Evolutionary conservation across 2,113 vertebrate species (phyloP).

Genomic region (Takifugu flavidus): DNA sequence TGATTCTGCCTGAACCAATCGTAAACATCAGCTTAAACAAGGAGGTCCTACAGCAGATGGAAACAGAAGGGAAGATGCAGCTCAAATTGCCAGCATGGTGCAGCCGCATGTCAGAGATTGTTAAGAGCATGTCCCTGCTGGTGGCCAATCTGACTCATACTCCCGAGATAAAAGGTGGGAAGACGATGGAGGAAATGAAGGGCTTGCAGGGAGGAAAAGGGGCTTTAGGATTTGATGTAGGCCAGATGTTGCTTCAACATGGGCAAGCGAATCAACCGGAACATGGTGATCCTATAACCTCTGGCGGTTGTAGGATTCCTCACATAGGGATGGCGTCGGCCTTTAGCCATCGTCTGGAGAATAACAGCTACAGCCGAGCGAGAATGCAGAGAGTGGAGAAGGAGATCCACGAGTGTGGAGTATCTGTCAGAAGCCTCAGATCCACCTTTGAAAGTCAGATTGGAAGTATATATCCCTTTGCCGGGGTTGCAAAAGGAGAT

Average conservation of each 20-base stretch:
- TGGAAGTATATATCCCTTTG: conserved; percentile 66
- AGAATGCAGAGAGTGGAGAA: conserved; percentile 72
- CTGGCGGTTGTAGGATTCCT: conserved; percentile 52
- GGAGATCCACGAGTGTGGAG: conserved; percentile 85
- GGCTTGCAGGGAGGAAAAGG: conserved; percentile 21
- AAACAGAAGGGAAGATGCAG: conserved; percentile 48
- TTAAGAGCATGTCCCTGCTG: conserved; percentile 80
- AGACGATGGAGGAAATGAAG: conserved; percentile 34
- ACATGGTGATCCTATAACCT: conserved; percentile 10
- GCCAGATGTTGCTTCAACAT: conserved; percentile 1
- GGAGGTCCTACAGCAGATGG: conserved; percentile 69
- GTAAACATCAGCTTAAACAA: conserved; percentile 82
- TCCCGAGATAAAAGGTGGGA: conserved; percentile 18
- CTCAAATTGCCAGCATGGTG: conserved; percentile 81
- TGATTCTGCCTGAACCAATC: conserved; percentile 82
- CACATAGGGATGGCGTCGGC: conserved; percentile 67
- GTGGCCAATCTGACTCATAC: conserved; percentile 52
- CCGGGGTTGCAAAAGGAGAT: conserved; percentile 53
- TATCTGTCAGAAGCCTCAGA: conserved; percentile 82
- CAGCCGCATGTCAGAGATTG: conserved; percentile 80
- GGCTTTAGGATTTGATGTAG: conserved; percentile 7
- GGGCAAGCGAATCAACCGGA: not conserved
- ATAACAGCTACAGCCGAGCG: conserved; percentile 36
- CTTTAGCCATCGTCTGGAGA: conserved; percentile 61
- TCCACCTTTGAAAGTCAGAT: conserved; percentile 81